Evolutionary conservation across 2,888 invertebrate species (phyloP).

Genomic region (Syrista parreyssii): DNA sequence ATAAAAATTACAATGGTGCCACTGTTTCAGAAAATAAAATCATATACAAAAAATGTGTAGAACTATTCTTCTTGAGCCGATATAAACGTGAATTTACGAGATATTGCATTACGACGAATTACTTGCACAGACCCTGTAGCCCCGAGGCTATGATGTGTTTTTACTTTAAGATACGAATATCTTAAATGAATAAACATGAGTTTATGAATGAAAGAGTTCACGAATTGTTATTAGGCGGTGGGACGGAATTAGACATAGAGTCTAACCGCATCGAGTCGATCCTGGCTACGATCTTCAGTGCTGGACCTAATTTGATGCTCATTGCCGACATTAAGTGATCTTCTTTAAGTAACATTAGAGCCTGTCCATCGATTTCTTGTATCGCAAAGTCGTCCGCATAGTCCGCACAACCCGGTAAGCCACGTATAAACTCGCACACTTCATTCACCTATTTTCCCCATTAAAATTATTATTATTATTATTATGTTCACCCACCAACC

Average conservation of each 20-base stretch:
- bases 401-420: conserved; percentile 88
- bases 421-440: conserved; percentile 89
- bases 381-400: conserved; percentile 95
- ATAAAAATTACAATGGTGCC: too few species aligned
- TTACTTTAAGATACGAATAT: background rate
- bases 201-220: conserved; percentile 22
- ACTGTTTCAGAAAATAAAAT: background rate
- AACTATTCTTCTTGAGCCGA: background rate
- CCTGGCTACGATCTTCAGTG: conserved; percentile 93
- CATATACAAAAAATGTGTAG: background rate
- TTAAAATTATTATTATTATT: background rate
- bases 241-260: conserved; percentile 48
- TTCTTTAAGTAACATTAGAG: conserved; percentile 89
- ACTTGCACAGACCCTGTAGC: conserved; percentile 52
- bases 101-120: conserved; percentile 17
- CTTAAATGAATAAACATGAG: conserved; percentile 2
- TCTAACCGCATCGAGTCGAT: conserved; percentile 86
- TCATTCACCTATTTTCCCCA: conserved; percentile 75
- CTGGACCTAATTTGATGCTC: conserved; percentile 95
- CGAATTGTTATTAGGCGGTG: conserved; percentile 41
- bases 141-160: conserved; percentile 26
- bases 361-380: conserved; percentile 97
- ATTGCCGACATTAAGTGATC: conserved; percentile 95
- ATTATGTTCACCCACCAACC: background rate
- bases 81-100: background rate